phyloP scores from a whole-genome alignment of 2,888 invertebrate genomes.

The Nesidiocoris tenuis region DNA sequence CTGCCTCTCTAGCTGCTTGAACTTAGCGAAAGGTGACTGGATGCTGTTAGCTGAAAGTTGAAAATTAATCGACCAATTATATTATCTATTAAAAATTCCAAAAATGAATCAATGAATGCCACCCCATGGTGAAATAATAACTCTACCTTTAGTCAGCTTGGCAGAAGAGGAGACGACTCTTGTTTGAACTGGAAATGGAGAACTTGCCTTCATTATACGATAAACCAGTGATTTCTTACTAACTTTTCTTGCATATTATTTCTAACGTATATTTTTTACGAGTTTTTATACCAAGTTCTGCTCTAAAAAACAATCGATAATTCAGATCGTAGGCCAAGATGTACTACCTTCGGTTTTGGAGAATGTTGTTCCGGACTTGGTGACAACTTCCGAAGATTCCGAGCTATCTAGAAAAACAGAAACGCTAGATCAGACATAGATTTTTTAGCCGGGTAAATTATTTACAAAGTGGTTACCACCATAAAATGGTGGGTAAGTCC shows the following conservation, averaged over 20 bases:
- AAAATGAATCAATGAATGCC: too few species aligned
- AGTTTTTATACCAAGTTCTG: too few species aligned
- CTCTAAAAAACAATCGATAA: too few species aligned
- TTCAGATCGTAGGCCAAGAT: too few species aligned
- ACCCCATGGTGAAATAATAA: too few species aligned
- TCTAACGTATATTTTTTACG: too few species aligned
- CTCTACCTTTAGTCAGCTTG: conserved; percentile 53
- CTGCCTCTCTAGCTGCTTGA: conserved; percentile 86
- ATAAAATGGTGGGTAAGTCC: too few species aligned
- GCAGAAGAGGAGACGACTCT: conserved; percentile 52
- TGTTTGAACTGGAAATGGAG: conserved; percentile 52
- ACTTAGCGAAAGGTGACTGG: conserved; percentile 86
- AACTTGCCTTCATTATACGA: neutral
- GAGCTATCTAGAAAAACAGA: conserved; percentile 46
- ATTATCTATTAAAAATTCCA: too few species aligned
- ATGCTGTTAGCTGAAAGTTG: conserved; percentile 61
- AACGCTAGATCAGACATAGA: too few species aligned
- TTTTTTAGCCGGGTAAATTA: too few species aligned
- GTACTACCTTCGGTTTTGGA: conserved; percentile 53
- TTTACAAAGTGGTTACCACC: too few species aligned
- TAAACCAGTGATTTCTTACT: neutral
- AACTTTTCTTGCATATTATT: neutral
- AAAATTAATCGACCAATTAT: too few species aligned
- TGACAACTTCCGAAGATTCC: conserved; percentile 49
- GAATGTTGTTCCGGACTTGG: conserved; percentile 49